Evolutionary conservation across 1,140 invertebrate genomes (phyloP).

Genomic region (Trachymyrmex cornetzi): DNA sequence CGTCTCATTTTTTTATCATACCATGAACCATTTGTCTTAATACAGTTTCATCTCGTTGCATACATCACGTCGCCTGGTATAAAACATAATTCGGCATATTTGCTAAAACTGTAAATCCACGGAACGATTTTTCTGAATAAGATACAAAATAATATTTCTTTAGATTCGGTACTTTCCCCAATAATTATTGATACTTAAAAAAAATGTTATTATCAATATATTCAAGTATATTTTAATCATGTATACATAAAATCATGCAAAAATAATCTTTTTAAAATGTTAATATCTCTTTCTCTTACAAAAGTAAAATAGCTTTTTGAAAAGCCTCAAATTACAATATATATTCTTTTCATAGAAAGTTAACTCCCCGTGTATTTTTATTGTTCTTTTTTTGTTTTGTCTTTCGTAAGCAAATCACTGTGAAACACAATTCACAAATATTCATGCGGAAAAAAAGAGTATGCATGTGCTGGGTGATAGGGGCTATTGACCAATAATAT

Average conservation of each 20-base stretch:
- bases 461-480: slow-evolving; percentile 20
- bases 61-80: slow-evolving; percentile 46
- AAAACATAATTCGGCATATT: slow-evolving; percentile 55
- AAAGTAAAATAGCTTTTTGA: background rate
- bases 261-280: background rate
- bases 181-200: background rate
- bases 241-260: background rate
- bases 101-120: slow-evolving; percentile 25
- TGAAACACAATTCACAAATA: slow-evolving; percentile 28
- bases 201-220: background rate
- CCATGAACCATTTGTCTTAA: slow-evolving; percentile 70
- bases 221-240: background rate
- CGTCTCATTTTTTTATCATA: slow-evolving; percentile 71
- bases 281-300: background rate
- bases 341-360: slow-evolving; percentile 3
- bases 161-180: background rate
- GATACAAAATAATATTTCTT: slow-evolving; percentile 22
- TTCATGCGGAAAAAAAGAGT: background rate
- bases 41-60: slow-evolving; percentile 66
- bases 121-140: background rate
- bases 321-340: background rate
- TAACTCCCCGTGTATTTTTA: slow-evolving; percentile 11
- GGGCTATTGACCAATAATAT: slow-evolving; percentile 57
- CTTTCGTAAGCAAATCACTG: slow-evolving; percentile 26
- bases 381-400: background rate